phyloP scores from a whole-genome alignment of 2,797 vertebrate species.

The Falco concolor region DNA sequence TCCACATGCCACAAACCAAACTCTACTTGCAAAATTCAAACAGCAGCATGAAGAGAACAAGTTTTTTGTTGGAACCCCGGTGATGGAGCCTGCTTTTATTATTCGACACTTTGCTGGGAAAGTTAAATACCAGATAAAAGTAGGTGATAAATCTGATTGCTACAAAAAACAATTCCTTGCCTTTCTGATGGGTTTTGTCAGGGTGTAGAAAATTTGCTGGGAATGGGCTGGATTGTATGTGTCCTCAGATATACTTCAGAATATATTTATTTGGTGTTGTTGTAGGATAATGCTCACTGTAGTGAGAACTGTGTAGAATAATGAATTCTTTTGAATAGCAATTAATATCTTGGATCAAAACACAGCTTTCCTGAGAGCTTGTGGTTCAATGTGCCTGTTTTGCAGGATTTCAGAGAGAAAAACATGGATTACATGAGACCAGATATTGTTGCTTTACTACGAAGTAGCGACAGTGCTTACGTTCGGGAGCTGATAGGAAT shows the following conservation, averaged over 20 bases:
- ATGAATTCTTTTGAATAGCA: background rate
- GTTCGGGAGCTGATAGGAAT: slow-evolving; percentile 94
- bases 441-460: slow-evolving; percentile 90
- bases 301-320: background rate
- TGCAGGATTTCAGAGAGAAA: slow-evolving; percentile 96
- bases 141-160: slow-evolving; percentile 8
- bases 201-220: background rate
- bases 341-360: background rate
- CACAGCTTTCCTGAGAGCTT: background rate
- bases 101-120: slow-evolving; percentile 96
- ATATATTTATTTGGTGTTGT: background rate
- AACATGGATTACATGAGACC: slow-evolving; percentile 99
- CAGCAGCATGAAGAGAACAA: slow-evolving; percentile 95
- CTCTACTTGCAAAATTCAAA: slow-evolving; percentile 95
- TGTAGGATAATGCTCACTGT: accelerated
- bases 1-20: slow-evolving; percentile 92
- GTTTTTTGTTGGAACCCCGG: slow-evolving; percentile 91
- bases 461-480: slow-evolving; percentile 90
- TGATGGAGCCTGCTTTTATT: slow-evolving; percentile 95
- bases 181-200: background rate
- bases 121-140: slow-evolving; percentile 98
- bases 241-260: background rate
- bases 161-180: background rate
- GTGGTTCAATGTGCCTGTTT: background rate
- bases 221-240: background rate